Evolutionary conservation across 1,140 invertebrate genomes (phyloP).

Genomic region (Mycetomoellerius zeteki): DNA sequence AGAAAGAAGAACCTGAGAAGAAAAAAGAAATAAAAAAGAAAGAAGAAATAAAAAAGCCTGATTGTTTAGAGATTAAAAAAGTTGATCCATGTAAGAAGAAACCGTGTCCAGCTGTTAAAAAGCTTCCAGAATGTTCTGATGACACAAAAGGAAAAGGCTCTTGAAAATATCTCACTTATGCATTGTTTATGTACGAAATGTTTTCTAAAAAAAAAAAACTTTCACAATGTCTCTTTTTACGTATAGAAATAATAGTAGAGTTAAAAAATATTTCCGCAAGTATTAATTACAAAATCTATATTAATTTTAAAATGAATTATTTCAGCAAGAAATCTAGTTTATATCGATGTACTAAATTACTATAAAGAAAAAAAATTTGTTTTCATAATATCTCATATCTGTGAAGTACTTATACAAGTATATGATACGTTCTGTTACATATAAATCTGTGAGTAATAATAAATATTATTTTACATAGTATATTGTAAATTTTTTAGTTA

Average conservation of each 20-base stretch:
- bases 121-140: slow-evolving; percentile 56
- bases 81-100: slow-evolving; percentile 34
- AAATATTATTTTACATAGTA: slow-evolving; percentile 15
- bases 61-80: slow-evolving; percentile 27
- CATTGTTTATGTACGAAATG: background rate
- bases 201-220: background rate
- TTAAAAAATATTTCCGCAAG: slow-evolving; percentile 1
- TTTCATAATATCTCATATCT: background rate
- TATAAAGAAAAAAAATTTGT: background rate
- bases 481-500: background rate
- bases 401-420: slow-evolving; percentile 7
- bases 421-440: background rate
- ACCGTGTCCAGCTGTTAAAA: slow-evolving; percentile 66
- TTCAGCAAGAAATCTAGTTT: background rate
- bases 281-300: background rate
- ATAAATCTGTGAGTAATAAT: background rate
- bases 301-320: slow-evolving; percentile 5
- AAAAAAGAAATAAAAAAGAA: background rate
- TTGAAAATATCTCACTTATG: background rate
- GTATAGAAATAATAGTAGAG: background rate
- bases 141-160: background rate
- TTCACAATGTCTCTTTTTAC: background rate
- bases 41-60: slow-evolving; percentile 35
- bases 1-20: background rate
- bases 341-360: background rate